Base-by-base conservation (phyloP, 2,113 vertebrate genomes). In the Rhineura floridana region DNA sequence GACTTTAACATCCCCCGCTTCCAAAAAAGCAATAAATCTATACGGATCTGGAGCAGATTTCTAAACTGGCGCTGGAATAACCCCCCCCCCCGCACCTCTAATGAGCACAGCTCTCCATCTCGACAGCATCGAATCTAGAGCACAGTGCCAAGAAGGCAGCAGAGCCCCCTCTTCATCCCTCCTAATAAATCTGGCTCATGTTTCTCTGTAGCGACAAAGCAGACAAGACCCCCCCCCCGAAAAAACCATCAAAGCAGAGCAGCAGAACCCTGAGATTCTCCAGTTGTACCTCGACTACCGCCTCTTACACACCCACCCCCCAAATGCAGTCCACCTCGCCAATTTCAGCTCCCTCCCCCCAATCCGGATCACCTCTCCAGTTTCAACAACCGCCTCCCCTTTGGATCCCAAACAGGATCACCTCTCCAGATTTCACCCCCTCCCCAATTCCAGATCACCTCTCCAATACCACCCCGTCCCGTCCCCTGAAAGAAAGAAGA, bases 221-320 rank as follows among this genome's bases (percentile, higher is more conserved):
- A 30, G 63, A 30, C 11, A 15, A 4, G 13, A 8, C 2, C 8
- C 46, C 44, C 33, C 2, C 23, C 46, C 21, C 28, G 2, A 13
- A 13, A 33, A 85, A 70, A 13, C 55, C 21, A 59, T 59, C 21
- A 59, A 13, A 59, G 55, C 55, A 19, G 65, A 19, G 65, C 46
- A 36, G n/a, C n/a, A 28, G 21, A 28, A 76, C 11, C 12, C 3
- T 6, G 11, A 5, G 21, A 30, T 86, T 90, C 88, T 83, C 91
- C 90, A 84, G 87, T 91, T 91, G 69, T 33, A 69, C 80, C 83
- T 85, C 83, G 88, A 87, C 75, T 79, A 33, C 90, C 81, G n/a
- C n/a, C n/a, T n/a, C n/a, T n/a, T n/a, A n/a, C n/a, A n/a, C n/a
- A n/a, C n/a, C n/a, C n/a, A n/a, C n/a, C n/a, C n/a, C n/a, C n/a